Conservation (phyloP, 2,113 vertebrate genomes). For the Cyphomyrus plagiostoma region DNA sequence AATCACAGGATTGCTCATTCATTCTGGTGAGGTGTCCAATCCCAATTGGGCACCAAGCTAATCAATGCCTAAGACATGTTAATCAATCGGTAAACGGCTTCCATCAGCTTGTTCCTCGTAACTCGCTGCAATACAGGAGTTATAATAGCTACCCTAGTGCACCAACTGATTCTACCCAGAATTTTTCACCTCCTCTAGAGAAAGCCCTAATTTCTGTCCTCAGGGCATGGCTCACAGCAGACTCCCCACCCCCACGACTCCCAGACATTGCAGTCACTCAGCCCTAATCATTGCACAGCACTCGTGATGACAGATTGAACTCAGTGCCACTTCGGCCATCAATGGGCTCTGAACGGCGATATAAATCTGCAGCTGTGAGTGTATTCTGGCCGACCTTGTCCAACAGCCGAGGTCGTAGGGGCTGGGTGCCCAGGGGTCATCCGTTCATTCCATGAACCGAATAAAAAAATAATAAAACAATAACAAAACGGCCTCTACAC, state of each 20-base stretch:
- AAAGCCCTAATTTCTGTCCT: background rate
- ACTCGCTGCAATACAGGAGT: background rate
- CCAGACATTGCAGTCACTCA: conserved; percentile 30
- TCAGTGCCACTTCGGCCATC: conserved; percentile 42
- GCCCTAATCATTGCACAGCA: background rate
- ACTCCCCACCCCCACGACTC: background rate
- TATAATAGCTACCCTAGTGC: background rate
- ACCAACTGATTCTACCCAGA: conserved; percentile 24
- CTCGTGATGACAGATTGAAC: conserved; percentile 43
- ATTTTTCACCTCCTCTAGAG: background rate
- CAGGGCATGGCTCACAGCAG: background rate
- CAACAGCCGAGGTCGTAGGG: conserved; percentile 38
- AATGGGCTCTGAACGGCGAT: conserved; percentile 27
- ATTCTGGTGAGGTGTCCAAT: conserved; percentile 43
- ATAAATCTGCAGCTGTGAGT: conserved; percentile 47
- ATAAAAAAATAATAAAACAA: conserved; percentile 4
- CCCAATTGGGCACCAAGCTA: conserved; percentile 41
- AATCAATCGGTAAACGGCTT: conserved; percentile 51
- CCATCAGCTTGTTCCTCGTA: conserved; percentile 30
- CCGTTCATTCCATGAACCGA: conserved; percentile 30
- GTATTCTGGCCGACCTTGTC: conserved; percentile 49
- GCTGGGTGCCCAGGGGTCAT: conserved; percentile 40
- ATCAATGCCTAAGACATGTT: conserved; percentile 60
- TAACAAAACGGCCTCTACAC: background rate
- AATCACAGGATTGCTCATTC: conserved; percentile 54